Conservation (phyloP, 2,888 invertebrate genomes). For the Pollenia griseotomentosa region DNA sequence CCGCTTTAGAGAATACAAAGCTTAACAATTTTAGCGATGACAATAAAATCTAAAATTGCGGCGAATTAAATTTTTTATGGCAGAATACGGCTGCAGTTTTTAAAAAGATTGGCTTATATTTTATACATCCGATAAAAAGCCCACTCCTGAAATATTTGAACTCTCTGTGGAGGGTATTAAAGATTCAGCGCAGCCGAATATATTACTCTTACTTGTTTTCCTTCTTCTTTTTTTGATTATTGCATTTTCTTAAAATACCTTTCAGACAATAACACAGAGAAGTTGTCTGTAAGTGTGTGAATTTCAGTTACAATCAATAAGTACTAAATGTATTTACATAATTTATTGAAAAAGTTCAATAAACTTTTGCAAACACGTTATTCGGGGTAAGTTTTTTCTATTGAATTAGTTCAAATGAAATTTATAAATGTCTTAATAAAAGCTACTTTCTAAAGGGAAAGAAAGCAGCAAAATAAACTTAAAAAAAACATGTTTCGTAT, state of each 20-base stretch:
- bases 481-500: no score
- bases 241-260: background rate
- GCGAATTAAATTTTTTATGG: no score
- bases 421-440: background rate
- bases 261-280: background rate
- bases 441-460: background rate
- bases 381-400: background rate
- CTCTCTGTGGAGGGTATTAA: no score
- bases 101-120: no score
- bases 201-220: background rate
- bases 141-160: no score
- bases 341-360: slow-evolving; percentile 25
- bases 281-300: background rate
- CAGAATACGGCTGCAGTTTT: no score
- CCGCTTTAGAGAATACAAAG: no score
- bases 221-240: background rate
- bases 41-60: no score
- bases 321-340: slow-evolving; percentile 18
- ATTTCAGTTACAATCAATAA: background rate
- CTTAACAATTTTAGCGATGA: no score
- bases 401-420: background rate
- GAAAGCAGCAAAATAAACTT: background rate
- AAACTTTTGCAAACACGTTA: slow-evolving; percentile 2
- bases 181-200: no score
- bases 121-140: no score